Evolutionary conservation across 2,113 vertebrate genomes (phyloP), one percentile per base, ranked within the genome.

Genomic region (Puntigrus tetrazona): DNA sequence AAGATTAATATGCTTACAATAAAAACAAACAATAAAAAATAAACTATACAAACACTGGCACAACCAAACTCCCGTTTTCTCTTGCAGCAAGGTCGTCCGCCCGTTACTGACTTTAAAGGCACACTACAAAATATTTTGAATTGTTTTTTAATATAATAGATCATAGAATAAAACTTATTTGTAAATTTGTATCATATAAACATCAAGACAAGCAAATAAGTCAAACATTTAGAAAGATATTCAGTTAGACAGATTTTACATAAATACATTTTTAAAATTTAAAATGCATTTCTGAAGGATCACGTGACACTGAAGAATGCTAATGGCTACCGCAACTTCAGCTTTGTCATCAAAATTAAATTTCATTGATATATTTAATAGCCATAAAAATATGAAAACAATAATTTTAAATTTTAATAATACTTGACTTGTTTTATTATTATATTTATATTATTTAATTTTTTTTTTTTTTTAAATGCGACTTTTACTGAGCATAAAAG

Each of bases 21-120:
- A 84, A 81, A 86, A 75, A 78, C n/a, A 84, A 29, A 22, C 63
- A 79, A 52, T 41, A 50, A 41, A 65, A 70, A 65, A 84, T 22
- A 84, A 8, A 31, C 38, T 47, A 38, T 36, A 14, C 31, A 47
- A 29, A 63, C 72, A 79, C 11, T 74, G 13, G 25, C 14, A 57
- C 9, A 84, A 74, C n/a, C 34, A 82, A 84, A 78, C 34, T 75
- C 20, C n/a, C 76, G 50, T 52, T 27, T 69, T 6, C 73, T 45
- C 74, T 47, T 57, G 38, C 31, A 73, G 67, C 25, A 75, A 31
- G 25, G 72, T 29, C 25, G 1, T 13, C n/a, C 14, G 8, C 43
- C 7, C 43, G 50, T 75, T 43, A 43, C n/a, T 72, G 38, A 36
- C 36, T 72, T 10, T 61, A 27, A 55, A 7, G 7, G 52, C 52